These are phyloP conservation scores for Drosophila pseudotakahashii DNA, from an alignment of 2,888 invertebrate species.

Conservation along the genomic window DNA sequence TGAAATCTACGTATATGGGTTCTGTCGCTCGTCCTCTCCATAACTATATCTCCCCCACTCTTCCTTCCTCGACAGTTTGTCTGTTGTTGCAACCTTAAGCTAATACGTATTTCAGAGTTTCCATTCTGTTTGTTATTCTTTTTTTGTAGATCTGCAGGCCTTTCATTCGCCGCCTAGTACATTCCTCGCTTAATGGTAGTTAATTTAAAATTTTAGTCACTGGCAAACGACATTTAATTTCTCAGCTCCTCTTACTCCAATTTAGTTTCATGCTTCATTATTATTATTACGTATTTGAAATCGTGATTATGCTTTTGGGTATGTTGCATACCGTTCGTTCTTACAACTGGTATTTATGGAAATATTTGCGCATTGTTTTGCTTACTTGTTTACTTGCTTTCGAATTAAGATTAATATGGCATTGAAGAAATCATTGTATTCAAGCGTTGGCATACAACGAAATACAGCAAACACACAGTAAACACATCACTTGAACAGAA, in stretches of 20 bases:
- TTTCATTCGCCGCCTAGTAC: slow-evolving; percentile 20
- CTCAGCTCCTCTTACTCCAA: slow-evolving; percentile 29
- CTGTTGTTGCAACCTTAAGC: slow-evolving; percentile 82
- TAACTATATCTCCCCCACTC: slow-evolving; percentile 25
- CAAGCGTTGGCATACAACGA: slow-evolving; percentile 74
- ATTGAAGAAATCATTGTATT: slow-evolving; percentile 71
- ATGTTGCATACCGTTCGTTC: slow-evolving; percentile 78
- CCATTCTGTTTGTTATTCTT: slow-evolving; percentile 15
- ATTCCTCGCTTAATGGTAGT: slow-evolving; percentile 39
- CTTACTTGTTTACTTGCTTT: slow-evolving; percentile 25
- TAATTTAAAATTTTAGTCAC: slow-evolving; percentile 76
- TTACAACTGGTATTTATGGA: slow-evolving; percentile 60
- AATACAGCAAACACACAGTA: slow-evolving; percentile 64
- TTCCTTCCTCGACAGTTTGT: slow-evolving; percentile 16
- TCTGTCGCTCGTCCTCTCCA: slow-evolving; percentile 32
- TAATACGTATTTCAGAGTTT: slow-evolving; percentile 83
- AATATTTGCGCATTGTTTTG: slow-evolving; percentile 60
- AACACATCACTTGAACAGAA: slow-evolving; percentile 48
- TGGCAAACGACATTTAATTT: slow-evolving; percentile 77
- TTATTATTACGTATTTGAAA: slow-evolving; percentile 79
- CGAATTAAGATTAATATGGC: slow-evolving; percentile 77
- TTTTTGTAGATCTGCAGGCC: slow-evolving; percentile 34
- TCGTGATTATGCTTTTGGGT: slow-evolving; percentile 78
- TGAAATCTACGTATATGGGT: slow-evolving; percentile 75
- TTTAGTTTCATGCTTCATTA: slow-evolving; percentile 39